Evolutionary conservation across 2,797 vertebrate species (phyloP), one percentile per base, ranked within the genome.

Genomic region (Chaetodon trifasciatus): DNA sequence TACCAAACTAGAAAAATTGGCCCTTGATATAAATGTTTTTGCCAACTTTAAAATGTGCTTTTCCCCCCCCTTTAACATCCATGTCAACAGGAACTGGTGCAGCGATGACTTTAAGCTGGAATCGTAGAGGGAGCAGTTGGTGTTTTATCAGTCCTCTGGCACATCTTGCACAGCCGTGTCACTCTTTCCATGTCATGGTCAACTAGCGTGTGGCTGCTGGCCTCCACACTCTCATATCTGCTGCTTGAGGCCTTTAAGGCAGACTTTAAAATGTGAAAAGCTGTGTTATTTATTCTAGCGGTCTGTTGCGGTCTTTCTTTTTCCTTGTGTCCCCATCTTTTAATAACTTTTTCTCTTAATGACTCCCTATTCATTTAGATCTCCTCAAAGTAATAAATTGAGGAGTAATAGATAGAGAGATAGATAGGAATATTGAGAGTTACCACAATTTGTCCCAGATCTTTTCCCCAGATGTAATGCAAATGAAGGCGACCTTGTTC

Each of bases 171-270:
- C 78, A 66, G 58, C 71, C 44, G 72, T 93, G 92, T 94, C 93
- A 94, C 87, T 94, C 89, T 95, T 94, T 94, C 92, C 93, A 87
- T 91, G 94, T 94, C 91, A 91, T 73, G 90, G 87, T 92, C 92
- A 92, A 78, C 88, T 85, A 65, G 83, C 83, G 37, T 78, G 83
- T 81, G 88, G 85, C 88, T 79, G 82, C 86, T 71, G 87, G 79
- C 84, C 85, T 81, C 83, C 61, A 10, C 74, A 3, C 46, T 62
- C 71, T 64, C 83, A 50, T 83, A 78, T 81, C 78, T 82, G 68
- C 64, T 84, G 39, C 81, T 70, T 2, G 42, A 62, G 74, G 74
- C 74, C 81, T 84, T 70, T 16, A 6, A 84, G 79, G 58, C 77
- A 76, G 46, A 63, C 56, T 76, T 50, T 23, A 46, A 81, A 86